Evolutionary conservation across 2,797 vertebrate species (phyloP), one percentile per base, ranked within the genome.

Genomic region (Rhinophrynus dorsalis): DNA sequence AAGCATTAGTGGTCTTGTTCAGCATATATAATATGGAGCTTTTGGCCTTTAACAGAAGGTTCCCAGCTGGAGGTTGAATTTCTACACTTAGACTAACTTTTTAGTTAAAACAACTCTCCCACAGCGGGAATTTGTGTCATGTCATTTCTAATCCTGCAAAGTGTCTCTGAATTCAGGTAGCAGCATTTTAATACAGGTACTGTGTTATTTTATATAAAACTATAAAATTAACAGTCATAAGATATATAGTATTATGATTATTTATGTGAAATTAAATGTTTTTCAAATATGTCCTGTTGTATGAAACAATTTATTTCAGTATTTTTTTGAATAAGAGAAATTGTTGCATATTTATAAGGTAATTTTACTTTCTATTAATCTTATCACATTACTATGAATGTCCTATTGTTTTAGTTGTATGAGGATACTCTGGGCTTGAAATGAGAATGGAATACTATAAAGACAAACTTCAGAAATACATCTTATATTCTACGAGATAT

Each of bases 21-120:
- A 51, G 69, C 69, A 73, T 66, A 73, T 59, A 66, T 73, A 65
- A 65, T 73, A 73, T 66, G 50, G 52, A 52, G 57, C 69, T 65
- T n/a, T 73, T 73, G 69, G 69, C 69, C 69, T 73, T 73, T 73
- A 66, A 38, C 69, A 73, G 58, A 73, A 73, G 61, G 61, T 58
- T 73, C 62, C 26, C 69, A 65, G 69, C 54, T 58, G 52, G 69
- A 73, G 54, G 42, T 51, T 54, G 51, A 15, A 65, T 73, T 73
- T 73, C 55, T 51, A 66, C 61, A 66, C 61, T 73, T 73, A 21
- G 42, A 59, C 54, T 65, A 66, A 65, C 45, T 64, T 73, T 73
- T 52, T 27, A 32, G 44, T 73, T 65, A 73, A 73, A 66, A 73
- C 61, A 59, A 42, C 69, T 64, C 61, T 52, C 17, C 35, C 58